Percentiles rank a stretch among this genome's conserved stretches.
phyloP scores from a whole-genome alignment of 2,888 invertebrate genomes.

The Phyllotreta striolata region DNA sequence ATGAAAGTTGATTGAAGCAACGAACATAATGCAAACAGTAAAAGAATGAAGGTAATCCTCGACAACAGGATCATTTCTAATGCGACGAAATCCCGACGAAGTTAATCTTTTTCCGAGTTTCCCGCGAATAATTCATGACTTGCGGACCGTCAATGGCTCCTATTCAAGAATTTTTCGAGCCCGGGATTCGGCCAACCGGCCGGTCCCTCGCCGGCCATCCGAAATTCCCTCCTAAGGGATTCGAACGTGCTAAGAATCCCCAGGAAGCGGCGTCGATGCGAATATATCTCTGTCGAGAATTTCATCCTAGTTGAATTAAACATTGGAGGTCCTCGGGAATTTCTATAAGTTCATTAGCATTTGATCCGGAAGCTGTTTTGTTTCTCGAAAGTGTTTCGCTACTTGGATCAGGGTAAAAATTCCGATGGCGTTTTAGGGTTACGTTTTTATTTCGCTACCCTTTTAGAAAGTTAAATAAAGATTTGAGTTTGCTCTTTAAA shows the following conservation, averaged over 20 bases:
- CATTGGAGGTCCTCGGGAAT: conserved; percentile 34
- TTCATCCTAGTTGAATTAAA: conserved; percentile 41
- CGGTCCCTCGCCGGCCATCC: conserved; percentile 32
- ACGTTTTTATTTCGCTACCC: background rate
- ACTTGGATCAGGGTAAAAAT: conserved; percentile 20
- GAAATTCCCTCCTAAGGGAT: conserved; percentile 48
- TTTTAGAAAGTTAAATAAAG: background rate
- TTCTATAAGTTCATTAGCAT: conserved; percentile 35
- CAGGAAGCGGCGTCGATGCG: conserved; percentile 35
- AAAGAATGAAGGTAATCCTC: background rate
- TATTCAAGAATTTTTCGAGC: conserved; percentile 32
- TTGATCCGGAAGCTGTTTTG: conserved; percentile 31
- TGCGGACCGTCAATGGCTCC: conserved; percentile 32
- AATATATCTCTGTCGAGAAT: conserved; percentile 39
- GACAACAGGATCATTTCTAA: conserved; percentile 6
- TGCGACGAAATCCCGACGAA: conserved; percentile 8
- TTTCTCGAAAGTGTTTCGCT: conserved; percentile 18
- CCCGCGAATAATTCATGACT: conserved; percentile 29
- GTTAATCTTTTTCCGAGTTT: conserved; percentile 21
- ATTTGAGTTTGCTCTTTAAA: background rate
- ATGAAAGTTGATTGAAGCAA: too few species aligned
- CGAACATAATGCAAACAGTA: too few species aligned
- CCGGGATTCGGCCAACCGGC: conserved; percentile 34
- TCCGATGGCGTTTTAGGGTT: conserved; percentile 15
- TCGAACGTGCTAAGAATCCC: conserved; percentile 50